Evolutionary conservation across 1,140 invertebrate genomes (phyloP), one percentile per base, ranked within the genome.

Genomic region (Matsumurasca onukii): DNA sequence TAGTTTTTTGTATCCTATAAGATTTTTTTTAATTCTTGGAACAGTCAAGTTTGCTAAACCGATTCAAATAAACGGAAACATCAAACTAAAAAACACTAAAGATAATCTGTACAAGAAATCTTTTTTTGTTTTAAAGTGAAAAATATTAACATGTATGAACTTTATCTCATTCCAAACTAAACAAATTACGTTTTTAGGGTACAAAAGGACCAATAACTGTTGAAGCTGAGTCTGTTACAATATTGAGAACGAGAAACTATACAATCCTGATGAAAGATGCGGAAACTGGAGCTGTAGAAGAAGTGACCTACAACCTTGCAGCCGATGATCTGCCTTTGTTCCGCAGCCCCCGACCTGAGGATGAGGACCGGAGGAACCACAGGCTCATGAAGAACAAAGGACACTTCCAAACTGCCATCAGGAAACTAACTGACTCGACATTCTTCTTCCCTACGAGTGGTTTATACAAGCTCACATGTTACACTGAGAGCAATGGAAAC

Each of bases 401-500:
- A 3, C 79, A 81, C 66, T 89, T 84, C 69, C 82, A 81, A 55
- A 85, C 83, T 0, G 81, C 84, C 0, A 78, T 88, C 12, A 80
- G 85, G 2, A 83, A 80, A 73, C 70, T 88, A 17, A 84, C 86
- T 0, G 80, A 81, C 45, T 80, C 78, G 48, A 73, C 76, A 49
- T 80, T 86, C 59, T 90, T 84, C 75, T 90, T 89, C 74, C 88
- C 88, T 3, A 80, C 85, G 1, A 76, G 71, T 13, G 72, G 73
- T 0, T 51, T 80, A 0, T 77, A 76, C 62, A 70, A 77, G 31
- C 76, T 81, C 13, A 68, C 73, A 0, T 80, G 79, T 57, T 55
- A 51, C 39, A 25, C 29, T 13, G 55, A 67, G 5, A 65, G 63
- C 27, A 66, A 55, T n/a, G 64, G 39, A 13, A 52, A 57, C 31